Evolutionary conservation across 2,113 vertebrate genomes (phyloP).

Genomic region (Paracanthobrama guichenoti): DNA sequence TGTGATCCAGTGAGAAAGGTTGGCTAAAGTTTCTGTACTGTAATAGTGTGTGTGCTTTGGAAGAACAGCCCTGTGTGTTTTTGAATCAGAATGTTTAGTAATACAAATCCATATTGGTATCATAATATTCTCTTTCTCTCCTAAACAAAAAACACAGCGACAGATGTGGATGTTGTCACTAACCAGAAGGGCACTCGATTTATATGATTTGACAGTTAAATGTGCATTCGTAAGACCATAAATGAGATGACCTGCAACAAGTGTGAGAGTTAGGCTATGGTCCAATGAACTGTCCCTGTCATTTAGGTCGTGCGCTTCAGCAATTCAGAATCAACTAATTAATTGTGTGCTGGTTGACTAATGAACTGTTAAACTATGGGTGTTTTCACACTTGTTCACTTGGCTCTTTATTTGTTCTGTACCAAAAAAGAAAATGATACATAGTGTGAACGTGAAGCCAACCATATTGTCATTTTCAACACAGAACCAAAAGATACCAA

Average conservation of each 20-base stretch:
- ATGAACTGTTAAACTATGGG: neutral
- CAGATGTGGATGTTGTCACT: conserved; percentile 12
- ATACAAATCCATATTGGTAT: conserved; percentile 50
- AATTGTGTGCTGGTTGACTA: neutral
- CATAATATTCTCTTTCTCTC: conserved; percentile 55
- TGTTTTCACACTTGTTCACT: no score
- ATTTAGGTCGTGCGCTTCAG: neutral
- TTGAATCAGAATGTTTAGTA: conserved; percentile 48
- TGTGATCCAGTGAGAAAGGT: conserved; percentile 49
- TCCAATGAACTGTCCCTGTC: conserved; percentile 11
- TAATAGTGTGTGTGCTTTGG: neutral
- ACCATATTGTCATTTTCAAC: no score
- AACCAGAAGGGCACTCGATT: neutral
- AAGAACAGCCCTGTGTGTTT: neutral
- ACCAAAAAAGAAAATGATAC: no score
- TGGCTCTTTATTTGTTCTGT: no score
- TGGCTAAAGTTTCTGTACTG: conserved; percentile 40
- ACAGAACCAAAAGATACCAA: no score
- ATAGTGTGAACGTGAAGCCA: no score
- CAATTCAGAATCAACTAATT: neutral
- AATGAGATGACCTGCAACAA: neutral
- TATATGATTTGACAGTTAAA: neutral
- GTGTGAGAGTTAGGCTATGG: neutral
- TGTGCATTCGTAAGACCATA: neutral
- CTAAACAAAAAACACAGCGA: conserved; percentile 20